Evolutionary conservation across 2,113 vertebrate genomes (phyloP).

Genomic region (Sorex araneus): DNA sequence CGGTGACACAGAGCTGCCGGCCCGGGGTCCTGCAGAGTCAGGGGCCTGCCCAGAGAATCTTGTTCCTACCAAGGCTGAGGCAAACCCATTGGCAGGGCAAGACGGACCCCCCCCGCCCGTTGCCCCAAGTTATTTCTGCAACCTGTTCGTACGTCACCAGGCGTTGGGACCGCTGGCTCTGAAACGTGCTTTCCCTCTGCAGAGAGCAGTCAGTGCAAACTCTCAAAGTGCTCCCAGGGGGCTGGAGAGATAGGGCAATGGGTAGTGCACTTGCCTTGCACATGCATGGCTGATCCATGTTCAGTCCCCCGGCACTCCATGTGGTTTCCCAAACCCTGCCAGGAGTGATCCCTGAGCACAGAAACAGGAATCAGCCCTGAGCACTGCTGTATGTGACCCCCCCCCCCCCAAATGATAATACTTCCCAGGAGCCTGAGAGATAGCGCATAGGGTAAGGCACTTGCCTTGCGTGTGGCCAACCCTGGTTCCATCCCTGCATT

Average conservation of each 20-base stretch:
- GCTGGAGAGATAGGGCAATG: neutral
- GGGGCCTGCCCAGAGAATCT: neutral
- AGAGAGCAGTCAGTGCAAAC: neutral
- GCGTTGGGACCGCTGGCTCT: neutral
- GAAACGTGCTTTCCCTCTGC: neutral
- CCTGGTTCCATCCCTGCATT: too few species aligned
- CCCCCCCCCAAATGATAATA: too few species aligned
- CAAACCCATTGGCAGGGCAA: neutral
- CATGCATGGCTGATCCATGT: too few species aligned
- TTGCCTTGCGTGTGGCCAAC: too few species aligned
- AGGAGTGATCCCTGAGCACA: too few species aligned
- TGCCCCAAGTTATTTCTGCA: neutral
- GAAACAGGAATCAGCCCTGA: too few species aligned
- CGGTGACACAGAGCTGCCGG: neutral
- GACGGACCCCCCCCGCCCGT: neutral
- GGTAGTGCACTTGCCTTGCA: neutral
- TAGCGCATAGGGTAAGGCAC: too few species aligned
- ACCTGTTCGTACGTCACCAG: too few species aligned
- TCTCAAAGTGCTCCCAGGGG: neutral
- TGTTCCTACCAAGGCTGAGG: rapidly evolving
- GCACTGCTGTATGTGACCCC: too few species aligned
- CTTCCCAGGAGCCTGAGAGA: too few species aligned
- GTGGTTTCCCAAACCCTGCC: too few species aligned
- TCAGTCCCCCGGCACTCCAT: too few species aligned
- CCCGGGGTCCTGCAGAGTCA: neutral